Percentiles rank a stretch among this genome's conserved stretches.
Evolutionary conservation across 2,888 invertebrate genomes (phyloP).

Genomic region (Tiliacea aurago): DNA sequence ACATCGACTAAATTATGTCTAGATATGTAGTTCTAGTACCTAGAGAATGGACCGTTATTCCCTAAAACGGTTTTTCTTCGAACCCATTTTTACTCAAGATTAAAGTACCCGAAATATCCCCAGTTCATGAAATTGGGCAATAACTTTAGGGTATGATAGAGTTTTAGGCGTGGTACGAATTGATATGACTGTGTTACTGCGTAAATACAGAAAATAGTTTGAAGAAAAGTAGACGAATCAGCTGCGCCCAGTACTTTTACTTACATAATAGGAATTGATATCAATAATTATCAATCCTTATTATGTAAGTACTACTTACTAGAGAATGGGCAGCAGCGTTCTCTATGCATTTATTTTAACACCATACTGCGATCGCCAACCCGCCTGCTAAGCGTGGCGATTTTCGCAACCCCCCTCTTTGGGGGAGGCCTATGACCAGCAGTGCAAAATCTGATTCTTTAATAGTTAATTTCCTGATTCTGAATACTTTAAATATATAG

Average conservation of each 20-base stretch:
- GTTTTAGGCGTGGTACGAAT: conserved; percentile 57
- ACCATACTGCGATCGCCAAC: no score
- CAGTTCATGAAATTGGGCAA: conserved; percentile 64
- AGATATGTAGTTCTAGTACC: conserved; percentile 26
- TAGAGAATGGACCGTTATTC: conserved; percentile 53
- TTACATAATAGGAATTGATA: not conserved
- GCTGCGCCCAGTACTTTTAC: conserved; percentile 11
- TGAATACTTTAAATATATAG: no score
- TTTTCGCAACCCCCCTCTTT: no score
- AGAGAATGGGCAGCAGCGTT: no score
- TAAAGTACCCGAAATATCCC: conserved; percentile 62
- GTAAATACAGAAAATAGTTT: conserved; percentile 36
- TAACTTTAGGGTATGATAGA: conserved; percentile 62
- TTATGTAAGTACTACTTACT: no score
- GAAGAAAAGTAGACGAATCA: conserved; percentile 27
- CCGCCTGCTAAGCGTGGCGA: no score
- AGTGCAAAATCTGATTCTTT: no score
- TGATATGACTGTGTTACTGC: conserved; percentile 53
- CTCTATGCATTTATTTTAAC: no score
- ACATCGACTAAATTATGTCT: conserved; percentile 42
- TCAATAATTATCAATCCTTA: no score
- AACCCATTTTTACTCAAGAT: conserved; percentile 63
- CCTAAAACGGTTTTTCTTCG: conserved; percentile 55
- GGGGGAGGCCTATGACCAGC: no score
- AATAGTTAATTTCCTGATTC: no score